These are phyloP conservation scores for Thysanoteuthis rhombus DNA, from an alignment of 2,888 invertebrate genomes.

Conservation along the genomic window DNA sequence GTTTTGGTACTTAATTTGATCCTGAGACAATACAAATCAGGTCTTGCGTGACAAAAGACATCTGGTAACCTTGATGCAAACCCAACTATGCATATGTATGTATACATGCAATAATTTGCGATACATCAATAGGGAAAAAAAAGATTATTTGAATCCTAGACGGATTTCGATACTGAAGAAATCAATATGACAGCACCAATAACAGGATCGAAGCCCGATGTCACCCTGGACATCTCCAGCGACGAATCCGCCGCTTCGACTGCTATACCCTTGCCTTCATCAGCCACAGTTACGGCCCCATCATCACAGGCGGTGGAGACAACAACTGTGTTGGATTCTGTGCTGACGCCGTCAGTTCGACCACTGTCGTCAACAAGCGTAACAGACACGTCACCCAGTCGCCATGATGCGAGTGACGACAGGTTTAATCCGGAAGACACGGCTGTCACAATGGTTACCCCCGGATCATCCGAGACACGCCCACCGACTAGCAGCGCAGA, in stretches of 20 bases:
- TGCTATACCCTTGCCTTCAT: background rate
- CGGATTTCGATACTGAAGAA: background rate
- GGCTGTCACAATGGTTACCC: background rate
- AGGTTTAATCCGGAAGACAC: background rate
- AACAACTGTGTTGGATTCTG: background rate
- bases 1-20: no score
- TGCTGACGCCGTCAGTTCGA: background rate
- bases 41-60: no score
- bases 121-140: no score
- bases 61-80: no score
- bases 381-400: background rate
- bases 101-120: no score
- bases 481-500: background rate
- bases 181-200: background rate
- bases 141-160: background rate
- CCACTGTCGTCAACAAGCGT: background rate
- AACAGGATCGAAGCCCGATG: background rate
- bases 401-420: background rate
- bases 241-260: background rate
- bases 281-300: background rate
- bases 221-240: background rate
- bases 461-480: background rate
- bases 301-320: background rate
- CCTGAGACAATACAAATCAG: no score
- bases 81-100: no score